These are phyloP conservation scores for Heliconius himera DNA, from an alignment of 1,140 invertebrate species.

Conservation along the genomic window DNA sequence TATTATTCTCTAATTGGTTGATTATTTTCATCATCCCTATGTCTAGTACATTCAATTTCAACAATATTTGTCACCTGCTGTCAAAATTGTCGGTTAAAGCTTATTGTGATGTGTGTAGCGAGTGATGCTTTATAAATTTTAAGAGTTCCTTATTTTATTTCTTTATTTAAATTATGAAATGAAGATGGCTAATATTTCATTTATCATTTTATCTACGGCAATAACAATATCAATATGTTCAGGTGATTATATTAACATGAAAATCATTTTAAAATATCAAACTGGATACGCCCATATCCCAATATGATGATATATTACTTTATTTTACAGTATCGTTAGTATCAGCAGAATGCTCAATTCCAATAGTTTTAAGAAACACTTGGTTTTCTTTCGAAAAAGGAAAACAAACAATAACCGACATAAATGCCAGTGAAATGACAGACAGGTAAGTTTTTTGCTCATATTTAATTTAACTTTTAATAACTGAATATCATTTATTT, in stretches of 20 bases:
- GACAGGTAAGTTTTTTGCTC: slow-evolving; percentile 62
- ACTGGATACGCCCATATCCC: slow-evolving; percentile 49
- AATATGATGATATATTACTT: slow-evolving; percentile 34
- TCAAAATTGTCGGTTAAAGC: slow-evolving; percentile 4
- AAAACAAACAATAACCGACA: slow-evolving; percentile 90
- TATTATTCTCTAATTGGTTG: too few relatives aligned
- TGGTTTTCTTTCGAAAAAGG: slow-evolving; percentile 97
- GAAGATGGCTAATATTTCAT: slow-evolving; percentile 3
- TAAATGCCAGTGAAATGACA: slow-evolving; percentile 90
- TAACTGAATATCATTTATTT: background rate
- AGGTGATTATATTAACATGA: background rate
- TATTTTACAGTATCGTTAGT: slow-evolving; percentile 60
- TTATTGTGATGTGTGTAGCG: background rate
- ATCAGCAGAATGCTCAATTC: slow-evolving; percentile 84
- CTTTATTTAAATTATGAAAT: background rate
- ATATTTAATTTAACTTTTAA: background rate
- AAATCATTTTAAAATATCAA: slow-evolving; percentile 1
- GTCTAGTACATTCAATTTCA: background rate
- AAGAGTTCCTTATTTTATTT: background rate
- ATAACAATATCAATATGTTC: background rate
- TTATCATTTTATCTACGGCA: background rate
- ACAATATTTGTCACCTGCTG: background rate
- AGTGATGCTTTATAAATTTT: background rate
- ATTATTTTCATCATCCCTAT: too few relatives aligned
- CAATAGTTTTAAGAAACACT: slow-evolving; percentile 89